These are phyloP conservation scores for Panulirus ornatus DNA, from an alignment of 1,140 invertebrate genomes.

Conservation along the genomic window DNA sequence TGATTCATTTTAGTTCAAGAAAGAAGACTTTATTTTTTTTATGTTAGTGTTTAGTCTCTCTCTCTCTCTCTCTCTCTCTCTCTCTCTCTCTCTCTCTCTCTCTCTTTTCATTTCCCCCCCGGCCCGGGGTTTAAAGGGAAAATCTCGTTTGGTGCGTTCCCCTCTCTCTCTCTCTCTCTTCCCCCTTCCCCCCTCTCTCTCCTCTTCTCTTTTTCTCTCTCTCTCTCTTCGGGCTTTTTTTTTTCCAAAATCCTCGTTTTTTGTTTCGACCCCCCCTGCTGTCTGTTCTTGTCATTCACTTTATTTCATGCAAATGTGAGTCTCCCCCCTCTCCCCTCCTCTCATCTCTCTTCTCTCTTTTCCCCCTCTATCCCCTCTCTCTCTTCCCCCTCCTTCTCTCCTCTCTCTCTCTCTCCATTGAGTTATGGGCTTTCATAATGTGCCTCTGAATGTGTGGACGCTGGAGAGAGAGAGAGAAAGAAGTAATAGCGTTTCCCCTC, in stretches of 20 bases:
- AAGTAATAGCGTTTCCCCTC: no score
- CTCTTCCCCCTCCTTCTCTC: neutral
- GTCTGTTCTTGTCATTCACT: neutral
- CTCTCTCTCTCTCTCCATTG: no score
- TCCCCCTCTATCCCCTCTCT: neutral
- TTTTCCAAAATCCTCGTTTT: neutral
- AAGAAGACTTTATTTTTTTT: no score
- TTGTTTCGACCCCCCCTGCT: neutral
- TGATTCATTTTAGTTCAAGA: no score
- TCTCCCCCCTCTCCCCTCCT: neutral
- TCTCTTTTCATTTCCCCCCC: neutral
- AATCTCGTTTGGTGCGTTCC: neutral
- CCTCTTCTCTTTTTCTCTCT: no score
- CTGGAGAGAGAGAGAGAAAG: no score
- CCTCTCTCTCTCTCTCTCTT: neutral
- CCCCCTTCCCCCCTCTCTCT: neutral
- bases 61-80: conserved; percentile 30
- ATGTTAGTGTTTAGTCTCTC: neutral
- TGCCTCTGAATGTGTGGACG: no score
- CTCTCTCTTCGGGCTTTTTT: neutral
- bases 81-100: conserved; percentile 33
- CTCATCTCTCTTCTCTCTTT: neutral
- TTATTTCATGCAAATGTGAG: neutral
- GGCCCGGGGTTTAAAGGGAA: no score
- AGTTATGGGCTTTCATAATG: no score